phyloP scores from a whole-genome alignment of 1,140 invertebrate species.

The Temnothorax longispinosus region DNA sequence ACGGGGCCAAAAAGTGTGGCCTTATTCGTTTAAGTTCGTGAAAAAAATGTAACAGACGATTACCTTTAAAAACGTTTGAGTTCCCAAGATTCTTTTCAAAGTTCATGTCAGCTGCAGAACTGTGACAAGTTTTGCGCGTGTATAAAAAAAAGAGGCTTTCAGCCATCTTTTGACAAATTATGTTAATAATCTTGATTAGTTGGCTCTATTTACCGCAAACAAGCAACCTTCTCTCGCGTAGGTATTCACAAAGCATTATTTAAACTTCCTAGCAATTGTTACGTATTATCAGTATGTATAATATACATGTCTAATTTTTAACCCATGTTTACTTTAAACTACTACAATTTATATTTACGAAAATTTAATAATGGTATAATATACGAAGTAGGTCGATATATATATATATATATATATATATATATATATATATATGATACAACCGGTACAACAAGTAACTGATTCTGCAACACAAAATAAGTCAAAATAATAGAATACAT shows the following conservation, averaged over 20 bases:
- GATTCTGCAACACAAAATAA: too few relatives aligned
- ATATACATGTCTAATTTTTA: neutral
- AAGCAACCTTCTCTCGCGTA: neutral
- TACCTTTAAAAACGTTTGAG: neutral
- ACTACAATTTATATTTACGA: too few relatives aligned
- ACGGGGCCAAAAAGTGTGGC: neutral
- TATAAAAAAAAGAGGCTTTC: neutral
- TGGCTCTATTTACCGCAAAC: neutral
- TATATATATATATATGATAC: too few relatives aligned
- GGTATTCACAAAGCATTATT: neutral
- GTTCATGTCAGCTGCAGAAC: neutral
- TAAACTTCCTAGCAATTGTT: neutral
- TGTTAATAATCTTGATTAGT: neutral
- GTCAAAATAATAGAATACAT: too few relatives aligned
- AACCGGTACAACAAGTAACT: too few relatives aligned
- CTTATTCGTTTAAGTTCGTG: neutral
- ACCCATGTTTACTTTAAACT: too few relatives aligned
- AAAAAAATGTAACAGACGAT: constrained; percentile 1
- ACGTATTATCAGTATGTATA: neutral
- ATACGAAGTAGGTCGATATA: too few relatives aligned
- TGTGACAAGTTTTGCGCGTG: neutral
- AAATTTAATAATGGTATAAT: too few relatives aligned
- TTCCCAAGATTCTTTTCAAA: neutral
- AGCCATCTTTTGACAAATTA: neutral
- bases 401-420: too few relatives aligned